Base-by-base conservation (phyloP, 2,797 vertebrate species). In the Uromys caudimaculatus region DNA sequence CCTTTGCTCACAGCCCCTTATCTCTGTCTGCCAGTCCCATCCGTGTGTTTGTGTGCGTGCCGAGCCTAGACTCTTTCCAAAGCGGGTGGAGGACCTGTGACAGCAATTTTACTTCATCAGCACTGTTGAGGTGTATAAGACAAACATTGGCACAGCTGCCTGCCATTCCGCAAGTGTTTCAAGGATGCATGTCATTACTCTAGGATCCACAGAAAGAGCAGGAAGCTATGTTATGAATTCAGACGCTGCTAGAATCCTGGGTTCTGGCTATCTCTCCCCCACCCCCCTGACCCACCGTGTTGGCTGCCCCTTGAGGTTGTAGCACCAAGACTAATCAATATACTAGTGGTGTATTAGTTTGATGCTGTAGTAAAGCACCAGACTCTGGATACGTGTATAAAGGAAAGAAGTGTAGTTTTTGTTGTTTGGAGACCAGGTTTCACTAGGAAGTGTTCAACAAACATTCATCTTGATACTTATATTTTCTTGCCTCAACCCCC, bases 51-150 rank as follows among this genome's bases (percentile, higher is more conserved):
- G 73, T 79, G 47, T 90, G 88, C 47, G 29, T 64, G 23, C 47
- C 50, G 38, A 62, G n/a, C 41, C 41, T 29, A 90, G 56, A 32
- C 1, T 3, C 41, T 96, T 89, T 71, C 52, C 10, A 10, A 90
- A 91, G 75, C 14, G 50, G 64, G 24, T 84, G 89, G 77, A 96
- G 84, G 89, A 84, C 38, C 19, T 16, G 44, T 71, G 47, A 75
- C 60, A 73, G 81, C 71, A 71, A 47, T 83, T 95, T 83, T 79
- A 60, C 38, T 91, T 97, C 76, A n/a, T 54, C 24, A 58, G 92
- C 24, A 47, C 54, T 58, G 16, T 67, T 71, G 21, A 64, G 77
- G 60, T 41, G 35, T 24, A 9, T 88, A 78, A 92, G 94, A 83
- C 56, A 93, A 93, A 92, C 69, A 81, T 73, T 41, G 82, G 62